Conservation (phyloP, 2,113 vertebrate species). For the Ursus arctos region DNA sequence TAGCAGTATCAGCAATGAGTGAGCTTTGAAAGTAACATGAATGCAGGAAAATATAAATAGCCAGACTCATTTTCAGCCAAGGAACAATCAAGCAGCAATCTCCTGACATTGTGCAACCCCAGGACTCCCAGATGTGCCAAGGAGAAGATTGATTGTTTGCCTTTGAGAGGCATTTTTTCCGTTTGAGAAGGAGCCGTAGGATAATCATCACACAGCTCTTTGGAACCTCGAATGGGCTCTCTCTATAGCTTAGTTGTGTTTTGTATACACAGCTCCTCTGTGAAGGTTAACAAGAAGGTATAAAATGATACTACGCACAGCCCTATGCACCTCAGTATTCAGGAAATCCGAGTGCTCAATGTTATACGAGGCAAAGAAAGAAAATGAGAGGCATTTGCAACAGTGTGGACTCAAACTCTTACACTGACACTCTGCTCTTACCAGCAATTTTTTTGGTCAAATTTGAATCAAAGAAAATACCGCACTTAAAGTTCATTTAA, state of each 20-base stretch:
- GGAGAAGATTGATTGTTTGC: neutral
- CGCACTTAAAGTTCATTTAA: constrained; percentile 4
- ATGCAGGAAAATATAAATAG: constrained; percentile 25
- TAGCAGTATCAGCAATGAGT: neutral
- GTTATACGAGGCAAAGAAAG: neutral
- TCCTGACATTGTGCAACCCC: neutral
- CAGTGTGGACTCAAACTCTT: neutral
- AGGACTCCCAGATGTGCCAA: neutral
- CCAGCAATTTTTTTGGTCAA: constrained; percentile 29
- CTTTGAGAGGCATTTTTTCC: neutral
- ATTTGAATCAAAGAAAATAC: constrained; percentile 34
- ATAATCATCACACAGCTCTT: neutral
- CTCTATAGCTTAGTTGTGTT: constrained; percentile 5
- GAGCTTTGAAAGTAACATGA: neutral
- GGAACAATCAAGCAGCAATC: constrained; percentile 15
- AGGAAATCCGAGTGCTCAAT: neutral
- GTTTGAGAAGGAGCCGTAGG: neutral
- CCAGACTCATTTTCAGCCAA: constrained; percentile 34
- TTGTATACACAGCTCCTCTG: constrained; percentile 17
- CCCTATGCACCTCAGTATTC: neutral
- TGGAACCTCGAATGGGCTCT: neutral
- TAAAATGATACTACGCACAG: neutral
- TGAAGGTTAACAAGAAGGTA: constrained; percentile 52
- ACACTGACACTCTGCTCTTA: neutral
- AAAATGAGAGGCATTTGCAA: neutral